These are phyloP conservation scores for Melangyna quadrimaculata DNA, from an alignment of 2,888 invertebrate species.

Conservation along the genomic window DNA sequence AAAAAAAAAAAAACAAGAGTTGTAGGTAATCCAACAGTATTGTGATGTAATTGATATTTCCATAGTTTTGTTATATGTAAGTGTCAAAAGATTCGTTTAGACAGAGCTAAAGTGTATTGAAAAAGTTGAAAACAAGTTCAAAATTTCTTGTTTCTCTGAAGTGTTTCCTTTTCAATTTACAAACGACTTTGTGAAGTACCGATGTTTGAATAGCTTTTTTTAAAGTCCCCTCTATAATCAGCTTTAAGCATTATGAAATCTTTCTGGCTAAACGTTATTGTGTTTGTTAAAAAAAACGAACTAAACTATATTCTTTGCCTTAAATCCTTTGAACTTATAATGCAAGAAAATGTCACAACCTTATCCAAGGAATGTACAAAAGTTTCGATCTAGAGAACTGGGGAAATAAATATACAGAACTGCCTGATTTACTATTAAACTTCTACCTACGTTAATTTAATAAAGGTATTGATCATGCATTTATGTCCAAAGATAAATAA, in stretches of 20 bases:
- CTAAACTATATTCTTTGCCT: not conserved
- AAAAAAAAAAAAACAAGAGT: not conserved
- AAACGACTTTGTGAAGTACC: not conserved
- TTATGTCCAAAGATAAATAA: not conserved
- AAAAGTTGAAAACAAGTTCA: not conserved
- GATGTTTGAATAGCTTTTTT: not conserved
- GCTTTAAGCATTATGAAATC: not conserved
- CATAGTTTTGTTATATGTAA: not conserved
- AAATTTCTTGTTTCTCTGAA: not conserved
- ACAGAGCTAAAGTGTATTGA: not conserved
- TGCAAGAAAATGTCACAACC: not conserved
- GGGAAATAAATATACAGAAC: not conserved
- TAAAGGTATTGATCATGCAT: not conserved
- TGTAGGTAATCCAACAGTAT: not conserved
- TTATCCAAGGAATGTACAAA: not conserved
- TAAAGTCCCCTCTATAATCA: not conserved
- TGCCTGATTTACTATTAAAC: not conserved
- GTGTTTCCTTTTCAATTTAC: not conserved
- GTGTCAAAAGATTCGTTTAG: not conserved
- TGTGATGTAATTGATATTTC: slow-evolving; percentile 9
- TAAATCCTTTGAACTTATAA: not conserved
- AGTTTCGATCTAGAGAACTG: not conserved
- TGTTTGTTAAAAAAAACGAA: not conserved
- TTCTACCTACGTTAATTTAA: not conserved
- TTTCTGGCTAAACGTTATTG: not conserved